Percentiles rank a stretch among this genome's conserved stretches.
Conservation (phyloP, 2,113 vertebrate species). For the Rana temporaria region DNA sequence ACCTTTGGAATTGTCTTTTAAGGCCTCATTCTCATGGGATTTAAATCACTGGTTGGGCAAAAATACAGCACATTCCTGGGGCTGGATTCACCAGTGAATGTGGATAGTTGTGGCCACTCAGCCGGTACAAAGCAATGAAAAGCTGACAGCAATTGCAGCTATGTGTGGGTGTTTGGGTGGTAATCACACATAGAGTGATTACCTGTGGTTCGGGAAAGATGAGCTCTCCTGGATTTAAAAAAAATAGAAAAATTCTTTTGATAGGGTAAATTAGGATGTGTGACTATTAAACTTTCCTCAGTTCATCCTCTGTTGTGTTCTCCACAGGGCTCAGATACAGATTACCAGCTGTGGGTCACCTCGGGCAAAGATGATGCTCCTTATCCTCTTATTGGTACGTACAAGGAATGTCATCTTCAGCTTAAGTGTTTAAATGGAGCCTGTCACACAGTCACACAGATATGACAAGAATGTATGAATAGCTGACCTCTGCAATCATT, state of each 20-base stretch:
- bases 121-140: too few species aligned
- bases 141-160: too few species aligned
- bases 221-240: background rate
- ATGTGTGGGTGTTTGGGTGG: too few species aligned
- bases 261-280: background rate
- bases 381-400: constrained; percentile 95
- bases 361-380: constrained; percentile 92
- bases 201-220: too few species aligned
- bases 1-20: too few species aligned
- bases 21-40: too few species aligned
- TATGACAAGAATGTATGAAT: constrained; percentile 8
- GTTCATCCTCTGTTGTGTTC: constrained; percentile 29
- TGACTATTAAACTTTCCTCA: background rate
- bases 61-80: too few species aligned
- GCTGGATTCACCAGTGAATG: too few species aligned
- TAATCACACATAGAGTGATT: too few species aligned
- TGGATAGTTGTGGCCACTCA: too few species aligned
- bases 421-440: constrained; percentile 16
- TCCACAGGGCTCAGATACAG: constrained; percentile 85
- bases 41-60: too few species aligned
- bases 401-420: constrained; percentile 32
- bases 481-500: background rate
- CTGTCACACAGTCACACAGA: constrained; percentile 21
- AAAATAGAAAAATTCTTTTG: background rate
- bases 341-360: constrained; percentile 93